Evolutionary conservation across 1,140 invertebrate genomes (phyloP), one percentile per base, ranked within the genome.

Genomic region (Mya arenaria): DNA sequence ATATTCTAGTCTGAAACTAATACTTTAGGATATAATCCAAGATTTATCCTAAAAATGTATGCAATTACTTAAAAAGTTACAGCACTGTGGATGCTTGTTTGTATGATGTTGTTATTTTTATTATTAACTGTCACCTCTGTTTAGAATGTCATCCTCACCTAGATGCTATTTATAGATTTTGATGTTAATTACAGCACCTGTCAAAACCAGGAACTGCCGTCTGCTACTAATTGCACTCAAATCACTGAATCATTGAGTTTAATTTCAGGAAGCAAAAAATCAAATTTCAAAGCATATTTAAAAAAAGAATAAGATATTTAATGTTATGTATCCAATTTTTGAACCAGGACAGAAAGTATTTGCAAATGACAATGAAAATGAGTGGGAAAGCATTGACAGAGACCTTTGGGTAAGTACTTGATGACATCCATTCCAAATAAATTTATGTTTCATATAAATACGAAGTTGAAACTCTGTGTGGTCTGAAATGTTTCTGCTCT

Each of bases 241-340:
- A n/a, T 52, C n/a, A n/a, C n/a, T n/a, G n/a, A n/a, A n/a, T n/a
- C n/a, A n/a, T n/a, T n/a, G n/a, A n/a, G n/a, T n/a, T n/a, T n/a
- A n/a, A n/a, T n/a, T n/a, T n/a, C n/a, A n/a, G n/a, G n/a, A n/a
- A n/a, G n/a, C n/a, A n/a, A n/a, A n/a, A n/a, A n/a, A n/a, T n/a
- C n/a, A n/a, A n/a, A n/a, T n/a, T n/a, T n/a, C n/a, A n/a, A n/a
- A n/a, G n/a, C n/a, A n/a, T n/a, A n/a, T n/a, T n/a, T n/a, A n/a
- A n/a, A n/a, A n/a, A n/a, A n/a, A n/a, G n/a, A n/a, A n/a, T n/a
- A n/a, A n/a, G n/a, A n/a, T n/a, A n/a, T n/a, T 63, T 48, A 19
- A 80, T 80, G 77, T 63, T 44, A 82, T 82, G 79, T 82, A 82
- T 60, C 79, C 79, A 52, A 82, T 82, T 62, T 72, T 73, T 82